phyloP scores from a whole-genome alignment of 2,797 vertebrate genomes.

The Gambusia yucatana region DNA sequence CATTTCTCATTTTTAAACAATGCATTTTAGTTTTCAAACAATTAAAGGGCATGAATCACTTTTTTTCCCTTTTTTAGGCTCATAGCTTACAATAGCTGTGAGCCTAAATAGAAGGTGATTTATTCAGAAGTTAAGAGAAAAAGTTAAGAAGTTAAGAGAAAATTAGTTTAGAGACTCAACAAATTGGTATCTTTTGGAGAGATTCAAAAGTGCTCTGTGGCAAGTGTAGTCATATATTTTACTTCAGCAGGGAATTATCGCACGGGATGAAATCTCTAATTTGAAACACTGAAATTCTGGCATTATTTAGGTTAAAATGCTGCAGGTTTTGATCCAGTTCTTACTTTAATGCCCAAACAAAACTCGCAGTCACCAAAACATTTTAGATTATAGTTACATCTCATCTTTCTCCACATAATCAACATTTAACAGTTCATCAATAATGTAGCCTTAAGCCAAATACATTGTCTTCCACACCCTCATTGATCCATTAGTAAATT shows the following conservation, averaged over 20 bases:
- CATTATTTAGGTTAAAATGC: background rate
- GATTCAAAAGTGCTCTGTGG: background rate
- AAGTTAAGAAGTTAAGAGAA: background rate
- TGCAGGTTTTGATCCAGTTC: background rate
- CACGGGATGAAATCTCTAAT: background rate
- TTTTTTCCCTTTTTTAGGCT: background rate
- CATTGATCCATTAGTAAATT: background rate
- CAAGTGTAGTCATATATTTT: background rate
- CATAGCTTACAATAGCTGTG: background rate
- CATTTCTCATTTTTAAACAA: background rate
- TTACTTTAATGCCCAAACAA: background rate
- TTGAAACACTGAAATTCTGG: background rate
- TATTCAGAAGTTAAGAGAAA: background rate
- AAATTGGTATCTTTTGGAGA: background rate
- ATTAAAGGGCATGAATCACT: background rate
- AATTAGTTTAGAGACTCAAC: background rate
- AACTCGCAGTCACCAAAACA: background rate
- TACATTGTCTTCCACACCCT: background rate
- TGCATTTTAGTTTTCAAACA: background rate
- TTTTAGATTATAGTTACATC: background rate
- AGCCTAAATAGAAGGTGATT: background rate
- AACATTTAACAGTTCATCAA: background rate
- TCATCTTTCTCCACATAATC: background rate
- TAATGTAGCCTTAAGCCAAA: background rate
- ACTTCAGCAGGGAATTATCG: background rate